These are phyloP conservation scores for Podotricha telesiphe DNA, from an alignment of 2,888 invertebrate species.

Conservation along the genomic window DNA sequence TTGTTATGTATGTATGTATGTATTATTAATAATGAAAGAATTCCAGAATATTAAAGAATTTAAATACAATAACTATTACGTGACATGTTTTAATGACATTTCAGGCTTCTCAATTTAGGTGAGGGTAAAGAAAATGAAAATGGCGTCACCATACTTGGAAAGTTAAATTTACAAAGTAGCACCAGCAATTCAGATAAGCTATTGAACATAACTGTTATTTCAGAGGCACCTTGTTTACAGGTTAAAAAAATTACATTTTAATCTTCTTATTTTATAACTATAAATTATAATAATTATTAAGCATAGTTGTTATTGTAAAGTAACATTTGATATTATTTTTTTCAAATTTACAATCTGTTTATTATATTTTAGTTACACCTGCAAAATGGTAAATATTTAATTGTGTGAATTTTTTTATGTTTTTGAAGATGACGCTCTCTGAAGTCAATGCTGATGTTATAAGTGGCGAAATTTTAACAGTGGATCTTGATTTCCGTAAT, in stretches of 20 bases:
- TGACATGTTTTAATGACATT: conserved; percentile 30
- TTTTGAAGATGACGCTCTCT: conserved; percentile 86
- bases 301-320: too few species aligned
- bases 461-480: conserved; percentile 88
- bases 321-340: too few species aligned
- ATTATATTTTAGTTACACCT: too few species aligned
- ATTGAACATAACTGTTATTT: conserved; percentile 89
- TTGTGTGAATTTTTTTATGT: background rate
- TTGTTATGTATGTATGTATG: too few species aligned
- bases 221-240: conserved; percentile 92
- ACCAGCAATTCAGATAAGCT: conserved; percentile 86
- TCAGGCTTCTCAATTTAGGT: conserved; percentile 66
- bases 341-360: too few species aligned
- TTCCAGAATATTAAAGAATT: too few species aligned
- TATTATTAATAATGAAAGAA: too few species aligned
- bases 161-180: conserved; percentile 79
- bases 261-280: too few species aligned
- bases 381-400: too few species aligned
- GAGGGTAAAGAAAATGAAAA: conserved; percentile 65
- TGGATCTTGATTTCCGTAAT: conserved; percentile 87
- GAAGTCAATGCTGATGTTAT: conserved; percentile 87
- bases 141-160: conserved; percentile 83
- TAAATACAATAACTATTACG: too few species aligned
- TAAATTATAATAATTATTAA: too few species aligned
- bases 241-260: conserved; percentile 51